Evolutionary conservation across 2,113 vertebrate genomes (phyloP).

Genomic region (Pao palembangensis): DNA sequence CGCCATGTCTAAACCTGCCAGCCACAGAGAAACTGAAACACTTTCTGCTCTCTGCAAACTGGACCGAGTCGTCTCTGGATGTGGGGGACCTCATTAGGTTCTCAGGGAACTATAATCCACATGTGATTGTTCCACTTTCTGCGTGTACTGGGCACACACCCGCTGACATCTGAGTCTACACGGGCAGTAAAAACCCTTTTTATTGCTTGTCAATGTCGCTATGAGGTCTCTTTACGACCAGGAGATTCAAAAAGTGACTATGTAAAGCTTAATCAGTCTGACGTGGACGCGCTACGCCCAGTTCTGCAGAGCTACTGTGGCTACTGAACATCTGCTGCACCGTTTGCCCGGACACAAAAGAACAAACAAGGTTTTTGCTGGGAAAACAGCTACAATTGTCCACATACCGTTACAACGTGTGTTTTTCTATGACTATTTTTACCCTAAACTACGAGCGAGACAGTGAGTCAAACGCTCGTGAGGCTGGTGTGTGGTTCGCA

Average conservation of each 20-base stretch:
- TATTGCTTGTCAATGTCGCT: conserved; percentile 9
- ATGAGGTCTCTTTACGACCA: conserved; percentile 9
- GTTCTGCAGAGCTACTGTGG: background rate
- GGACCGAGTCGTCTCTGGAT: conserved; percentile 2
- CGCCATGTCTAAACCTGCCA: background rate
- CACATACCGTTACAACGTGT: no score
- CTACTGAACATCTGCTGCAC: conserved; percentile 11
- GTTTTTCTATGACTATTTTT: no score
- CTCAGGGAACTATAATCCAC: conserved; percentile 10
- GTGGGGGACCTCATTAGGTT: conserved; percentile 24
- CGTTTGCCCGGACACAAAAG: background rate
- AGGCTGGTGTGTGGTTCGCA: no score
- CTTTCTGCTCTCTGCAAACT: background rate
- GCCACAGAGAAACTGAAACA: background rate
- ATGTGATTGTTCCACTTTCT: background rate
- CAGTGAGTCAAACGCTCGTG: no score
- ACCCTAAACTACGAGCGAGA: no score
- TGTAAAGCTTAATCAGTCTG: background rate
- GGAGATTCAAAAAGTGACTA: background rate
- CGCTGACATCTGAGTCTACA: conserved; percentile 13
- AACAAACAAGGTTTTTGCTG: background rate
- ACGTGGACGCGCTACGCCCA: background rate
- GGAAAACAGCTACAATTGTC: no score
- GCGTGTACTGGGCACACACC: no score
- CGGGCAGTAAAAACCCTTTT: conserved; percentile 20